Percentiles rank a stretch among this genome's conserved stretches.
These are phyloP conservation scores for Nannoperca australis DNA, from an alignment of 2,797 vertebrate genomes.

Conservation along the genomic window DNA sequence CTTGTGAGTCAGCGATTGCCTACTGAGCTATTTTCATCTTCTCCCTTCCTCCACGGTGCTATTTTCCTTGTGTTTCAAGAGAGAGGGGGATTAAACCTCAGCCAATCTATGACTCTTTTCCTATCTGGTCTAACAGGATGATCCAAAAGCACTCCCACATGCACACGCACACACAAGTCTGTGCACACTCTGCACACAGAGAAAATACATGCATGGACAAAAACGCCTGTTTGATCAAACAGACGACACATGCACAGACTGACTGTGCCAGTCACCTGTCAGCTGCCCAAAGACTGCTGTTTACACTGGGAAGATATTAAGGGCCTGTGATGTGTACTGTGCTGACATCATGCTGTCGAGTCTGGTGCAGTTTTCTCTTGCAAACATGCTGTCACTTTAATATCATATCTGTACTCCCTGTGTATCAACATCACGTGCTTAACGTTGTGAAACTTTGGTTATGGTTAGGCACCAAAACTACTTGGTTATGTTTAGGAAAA, in stretches of 20 bases:
- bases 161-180: constrained; percentile 46
- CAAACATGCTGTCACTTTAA: constrained; percentile 11
- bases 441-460: too few relatives aligned
- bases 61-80: constrained; percentile 76
- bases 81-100: constrained; percentile 65
- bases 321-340: constrained; percentile 22
- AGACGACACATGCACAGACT: constrained; percentile 17
- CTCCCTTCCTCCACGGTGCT: constrained; percentile 78
- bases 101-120: constrained; percentile 71
- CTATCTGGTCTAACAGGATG: constrained; percentile 72
- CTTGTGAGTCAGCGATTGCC: constrained; percentile 84
- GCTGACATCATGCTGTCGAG: constrained; percentile 20
- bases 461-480: too few relatives aligned
- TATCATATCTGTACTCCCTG: constrained; percentile 18
- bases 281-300: constrained; percentile 30
- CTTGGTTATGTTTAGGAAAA: too few relatives aligned
- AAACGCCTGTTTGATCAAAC: constrained; percentile 35
- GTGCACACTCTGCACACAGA: constrained; percentile 27
- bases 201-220: constrained; percentile 30
- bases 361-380: constrained; percentile 14
- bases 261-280: constrained; percentile 24
- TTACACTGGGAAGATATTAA: constrained; percentile 29
- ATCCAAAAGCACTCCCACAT: constrained; percentile 79
- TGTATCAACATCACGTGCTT: too few relatives aligned
- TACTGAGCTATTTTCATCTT: constrained; percentile 85